These are phyloP conservation scores for Prosapia bicincta DNA, from an alignment of 2,888 invertebrate genomes.

Conservation along the genomic window DNA sequence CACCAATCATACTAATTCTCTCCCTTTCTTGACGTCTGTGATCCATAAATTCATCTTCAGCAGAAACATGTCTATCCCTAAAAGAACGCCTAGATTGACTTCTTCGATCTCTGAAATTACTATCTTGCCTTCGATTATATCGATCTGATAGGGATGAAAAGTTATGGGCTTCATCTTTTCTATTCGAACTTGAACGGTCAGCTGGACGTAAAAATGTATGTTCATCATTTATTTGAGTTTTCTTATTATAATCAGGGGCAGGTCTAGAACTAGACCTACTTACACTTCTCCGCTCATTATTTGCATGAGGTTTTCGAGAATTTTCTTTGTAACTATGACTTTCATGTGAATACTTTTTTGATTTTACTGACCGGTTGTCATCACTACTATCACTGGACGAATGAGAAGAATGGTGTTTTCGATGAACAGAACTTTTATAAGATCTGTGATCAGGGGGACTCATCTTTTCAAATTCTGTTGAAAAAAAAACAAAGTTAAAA, in stretches of 20 bases:
- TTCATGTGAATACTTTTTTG: neutral
- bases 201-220: neutral
- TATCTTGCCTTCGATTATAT: neutral
- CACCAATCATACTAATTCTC: constrained; percentile 66
- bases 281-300: neutral
- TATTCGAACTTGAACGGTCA: constrained; percentile 7
- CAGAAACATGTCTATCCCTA: constrained; percentile 20
- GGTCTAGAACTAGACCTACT: neutral
- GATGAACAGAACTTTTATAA: constrained; percentile 10
- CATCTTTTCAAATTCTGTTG: neutral
- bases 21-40: constrained; percentile 69
- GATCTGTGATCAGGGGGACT: neutral
- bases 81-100: constrained; percentile 14
- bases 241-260: neutral
- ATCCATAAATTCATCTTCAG: constrained; percentile 65
- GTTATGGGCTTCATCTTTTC: constrained; percentile 7
- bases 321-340: neutral
- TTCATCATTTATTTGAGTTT: neutral
- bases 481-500: neutral
- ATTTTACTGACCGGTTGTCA: neutral
- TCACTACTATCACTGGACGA: neutral
- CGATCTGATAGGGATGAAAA: constrained; percentile 11
- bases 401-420: constrained; percentile 15
- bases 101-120: constrained; percentile 6
- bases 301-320: neutral